Conservation (phyloP, 2,797 vertebrate genomes). For the Halcyon smyrnensis region DNA sequence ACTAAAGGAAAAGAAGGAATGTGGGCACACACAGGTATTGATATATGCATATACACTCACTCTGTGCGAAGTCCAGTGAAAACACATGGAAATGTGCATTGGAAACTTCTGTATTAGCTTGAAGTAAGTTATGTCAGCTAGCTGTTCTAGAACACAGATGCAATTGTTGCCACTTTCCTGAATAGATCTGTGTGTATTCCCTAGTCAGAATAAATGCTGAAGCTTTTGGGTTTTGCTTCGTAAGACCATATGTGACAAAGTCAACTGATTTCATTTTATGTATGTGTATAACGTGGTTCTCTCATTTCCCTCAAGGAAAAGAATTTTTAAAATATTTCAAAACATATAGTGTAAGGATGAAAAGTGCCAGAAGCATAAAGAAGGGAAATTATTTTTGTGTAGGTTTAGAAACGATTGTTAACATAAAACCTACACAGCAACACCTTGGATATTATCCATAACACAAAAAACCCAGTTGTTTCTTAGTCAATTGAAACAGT, state of each 20-base stretch:
- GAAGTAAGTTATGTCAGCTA: background rate
- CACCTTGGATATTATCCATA: background rate
- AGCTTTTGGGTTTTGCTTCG: background rate
- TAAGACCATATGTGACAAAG: background rate
- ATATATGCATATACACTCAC: background rate
- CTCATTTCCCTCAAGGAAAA: background rate
- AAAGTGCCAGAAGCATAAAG: background rate
- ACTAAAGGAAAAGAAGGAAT: background rate
- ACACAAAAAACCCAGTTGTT: background rate
- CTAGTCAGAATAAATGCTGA: background rate
- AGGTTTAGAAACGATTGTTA: background rate
- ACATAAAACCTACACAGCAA: background rate
- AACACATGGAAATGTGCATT: background rate
- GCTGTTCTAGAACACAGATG: background rate
- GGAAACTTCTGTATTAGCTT: background rate
- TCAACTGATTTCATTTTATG: background rate
- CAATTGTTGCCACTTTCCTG: background rate
- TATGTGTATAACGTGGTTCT: background rate
- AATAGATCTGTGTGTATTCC: background rate
- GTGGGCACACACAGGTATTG: background rate
- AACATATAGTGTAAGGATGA: background rate
- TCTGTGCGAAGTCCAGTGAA: background rate
- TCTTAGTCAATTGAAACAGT: background rate
- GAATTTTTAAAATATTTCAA: fast-evolving
- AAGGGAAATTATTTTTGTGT: background rate